Evolutionary conservation across 2,888 invertebrate species (phyloP).

Genomic region (Epinotia nisella): DNA sequence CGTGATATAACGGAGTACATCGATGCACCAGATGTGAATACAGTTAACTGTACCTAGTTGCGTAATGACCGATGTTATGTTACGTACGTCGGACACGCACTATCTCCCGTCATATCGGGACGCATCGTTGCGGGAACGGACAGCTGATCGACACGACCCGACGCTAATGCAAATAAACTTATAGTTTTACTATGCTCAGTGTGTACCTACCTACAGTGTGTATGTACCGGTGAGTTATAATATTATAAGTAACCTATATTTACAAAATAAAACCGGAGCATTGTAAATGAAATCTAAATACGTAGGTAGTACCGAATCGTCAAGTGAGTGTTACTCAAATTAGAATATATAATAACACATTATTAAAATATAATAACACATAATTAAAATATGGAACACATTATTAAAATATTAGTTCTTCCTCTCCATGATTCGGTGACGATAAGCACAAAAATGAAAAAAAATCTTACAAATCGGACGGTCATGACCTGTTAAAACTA

Average conservation of each 20-base stretch:
- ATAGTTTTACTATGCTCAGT: slow-evolving; percentile 2
- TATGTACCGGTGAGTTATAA: slow-evolving; percentile 5
- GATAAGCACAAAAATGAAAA: slow-evolving; percentile 45
- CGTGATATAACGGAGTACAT: slow-evolving; percentile 60
- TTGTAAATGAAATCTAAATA: background rate
- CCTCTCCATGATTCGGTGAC: slow-evolving; percentile 33
- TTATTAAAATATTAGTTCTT: slow-evolving; percentile 16
- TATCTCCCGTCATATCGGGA: slow-evolving; percentile 76
- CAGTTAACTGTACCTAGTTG: slow-evolving; percentile 60
- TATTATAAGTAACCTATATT: slow-evolving; percentile 10
- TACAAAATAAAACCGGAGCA: slow-evolving; percentile 9
- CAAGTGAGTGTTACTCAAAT: background rate
- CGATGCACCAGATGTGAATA: slow-evolving; percentile 56
- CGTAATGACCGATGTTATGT: slow-evolving; percentile 61
- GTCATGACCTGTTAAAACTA: slow-evolving; percentile 54
- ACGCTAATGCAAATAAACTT: slow-evolving; percentile 30
- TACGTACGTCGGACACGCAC: slow-evolving; percentile 72
- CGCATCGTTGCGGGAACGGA: slow-evolving; percentile 71
- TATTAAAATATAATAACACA: slow-evolving; percentile 23
- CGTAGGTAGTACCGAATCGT: background rate
- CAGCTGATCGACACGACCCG: slow-evolving; percentile 66
- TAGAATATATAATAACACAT: slow-evolving; percentile 14
- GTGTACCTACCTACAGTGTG: background rate
- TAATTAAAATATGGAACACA: too few species aligned
- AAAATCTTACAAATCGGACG: slow-evolving; percentile 49